Evolutionary conservation across 1,140 invertebrate species (phyloP), one percentile per base, ranked within the genome.

Genomic region (Zaprionus vittiger): DNA sequence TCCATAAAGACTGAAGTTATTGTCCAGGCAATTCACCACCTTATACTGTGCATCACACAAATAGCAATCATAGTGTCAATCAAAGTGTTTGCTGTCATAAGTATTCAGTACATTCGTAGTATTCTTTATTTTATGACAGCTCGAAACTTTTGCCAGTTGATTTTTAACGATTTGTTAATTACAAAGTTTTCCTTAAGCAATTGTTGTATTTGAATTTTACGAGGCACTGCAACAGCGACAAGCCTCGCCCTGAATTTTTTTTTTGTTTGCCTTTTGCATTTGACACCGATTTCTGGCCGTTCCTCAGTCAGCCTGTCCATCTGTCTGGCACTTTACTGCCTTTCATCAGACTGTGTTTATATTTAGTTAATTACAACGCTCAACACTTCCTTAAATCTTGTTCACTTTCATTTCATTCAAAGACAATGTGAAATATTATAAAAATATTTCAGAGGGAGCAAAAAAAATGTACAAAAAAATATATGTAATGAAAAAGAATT

Each of bases 161-260:
- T 63, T 71, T 76, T 71, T 61, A 73, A 54, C 71, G 65, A 49
- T 47, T 57, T 79, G 65, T 57, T 71, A 79, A 83, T 80, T 70
- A 56, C 47, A 44, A 62, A 12, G 31, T 65, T 57, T 65, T 78
- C 66, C 47, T 63, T 77, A 52, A n/a, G 63, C 38, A 47, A 66
- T 63, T 67, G 59, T 57, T 41, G 69, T 63, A 22, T 57, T 52
- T 76, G 24, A 14, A 44, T 52, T 55, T 80, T 80, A 52, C 12
- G 20, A 52, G 20, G 62, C 66, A 52, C 65, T 31, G 52, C 31
- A 57, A 60, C 31, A 9, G 31, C 31, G 47, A 22, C 34, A 20
- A 54, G 75, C 81, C 73, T 61, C 69, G 84, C 83, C 83, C 83
- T 77, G 84, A 87, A 44, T 60, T 60, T 68, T 52, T 52, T 9